Evolutionary conservation across 2,888 invertebrate genomes (phyloP), one percentile per base, ranked within the genome.

Genomic region (Xestia rhomboidea): DNA sequence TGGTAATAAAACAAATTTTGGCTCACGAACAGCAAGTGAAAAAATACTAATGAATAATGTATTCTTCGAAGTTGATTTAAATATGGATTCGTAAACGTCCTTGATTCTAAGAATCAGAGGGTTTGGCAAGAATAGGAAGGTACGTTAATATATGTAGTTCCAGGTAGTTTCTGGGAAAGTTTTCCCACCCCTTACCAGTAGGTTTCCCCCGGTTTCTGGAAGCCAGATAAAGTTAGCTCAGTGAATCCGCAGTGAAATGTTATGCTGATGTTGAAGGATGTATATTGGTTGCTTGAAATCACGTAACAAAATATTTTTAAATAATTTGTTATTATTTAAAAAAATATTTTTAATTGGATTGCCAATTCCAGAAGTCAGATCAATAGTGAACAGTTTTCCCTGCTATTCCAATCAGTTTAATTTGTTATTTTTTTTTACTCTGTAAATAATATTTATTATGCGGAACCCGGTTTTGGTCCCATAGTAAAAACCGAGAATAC

Each of bases 1-100:
- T 68, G 63, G 38, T 73, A 71, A 68, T 79, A 79, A 79, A 83
- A 76, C 6, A 49, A 62, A 71, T 73, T 77, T 69, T 67, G 34
- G 54, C 60, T 71, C 34, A 81, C 21, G 51, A 60, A 49, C 15
- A 68, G 27, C 11, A 6, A 68, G n/a, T 1, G 11, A 1, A 64
- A 68, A 51, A 38, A 30, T n/a, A 41, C 10, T 49, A 30, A 18
- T 38, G 34, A 66, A 78, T 8, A 54, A 63, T 67, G 24, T 64
- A 30, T 54, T 72, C 15, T n/a, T 34, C 0, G 46, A 78, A 64
- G 4, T 64, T 38, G 18, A 60, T 63, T 73, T 34, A 70, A 60
- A 41, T 41, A 38, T 51, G 5, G 13, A 34, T 3, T 62, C 3
- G 7, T 30, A 30, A 18, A 54, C 24, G 13, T 76, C 49, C 8